A percentile compares a stretch with the other conserved stretches of the same genome.
Conservation (phyloP, 2,888 invertebrate species). For the Protonemura montana region DNA sequence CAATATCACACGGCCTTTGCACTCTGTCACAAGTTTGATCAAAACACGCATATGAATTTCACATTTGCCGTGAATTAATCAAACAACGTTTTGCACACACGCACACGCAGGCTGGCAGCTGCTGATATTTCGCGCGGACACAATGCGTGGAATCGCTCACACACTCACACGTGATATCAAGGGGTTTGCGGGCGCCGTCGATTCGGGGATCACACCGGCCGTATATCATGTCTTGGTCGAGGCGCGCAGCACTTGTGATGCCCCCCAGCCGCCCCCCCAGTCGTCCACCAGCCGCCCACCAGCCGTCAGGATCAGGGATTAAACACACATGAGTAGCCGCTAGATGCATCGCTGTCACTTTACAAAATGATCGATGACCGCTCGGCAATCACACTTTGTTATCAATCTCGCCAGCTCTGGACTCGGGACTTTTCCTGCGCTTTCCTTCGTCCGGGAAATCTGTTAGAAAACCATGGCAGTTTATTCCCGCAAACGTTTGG, state of each 20-base stretch:
- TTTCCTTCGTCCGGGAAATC: neutral
- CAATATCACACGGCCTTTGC: neutral
- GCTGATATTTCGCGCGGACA: neutral
- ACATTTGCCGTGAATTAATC: constrained; percentile 13
- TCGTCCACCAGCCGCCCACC: too few relatives aligned
- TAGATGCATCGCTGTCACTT: constrained; percentile 34
- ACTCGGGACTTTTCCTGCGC: neutral
- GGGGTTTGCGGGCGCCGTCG: neutral
- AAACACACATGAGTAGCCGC: constrained; percentile 33
- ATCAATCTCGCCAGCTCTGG: constrained; percentile 34
- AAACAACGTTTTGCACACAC: neutral
- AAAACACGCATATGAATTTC: constrained; percentile 9
- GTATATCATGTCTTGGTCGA: constrained; percentile 36
- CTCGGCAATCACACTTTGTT: constrained; percentile 20
- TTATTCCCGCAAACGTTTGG: neutral
- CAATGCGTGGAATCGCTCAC: neutral
- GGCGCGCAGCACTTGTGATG: constrained; percentile 22
- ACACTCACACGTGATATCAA: neutral
- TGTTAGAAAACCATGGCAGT: neutral
- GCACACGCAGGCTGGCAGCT: neutral
- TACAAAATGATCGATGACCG: constrained; percentile 17
- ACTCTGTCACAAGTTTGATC: neutral
- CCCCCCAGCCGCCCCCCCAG: constrained; percentile 9
- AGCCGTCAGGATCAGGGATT: constrained; percentile 29
- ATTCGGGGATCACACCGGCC: constrained; percentile 7